Base-by-base conservation (phyloP, 2,888 invertebrate genomes). In the Diloba caeruleocephala region DNA sequence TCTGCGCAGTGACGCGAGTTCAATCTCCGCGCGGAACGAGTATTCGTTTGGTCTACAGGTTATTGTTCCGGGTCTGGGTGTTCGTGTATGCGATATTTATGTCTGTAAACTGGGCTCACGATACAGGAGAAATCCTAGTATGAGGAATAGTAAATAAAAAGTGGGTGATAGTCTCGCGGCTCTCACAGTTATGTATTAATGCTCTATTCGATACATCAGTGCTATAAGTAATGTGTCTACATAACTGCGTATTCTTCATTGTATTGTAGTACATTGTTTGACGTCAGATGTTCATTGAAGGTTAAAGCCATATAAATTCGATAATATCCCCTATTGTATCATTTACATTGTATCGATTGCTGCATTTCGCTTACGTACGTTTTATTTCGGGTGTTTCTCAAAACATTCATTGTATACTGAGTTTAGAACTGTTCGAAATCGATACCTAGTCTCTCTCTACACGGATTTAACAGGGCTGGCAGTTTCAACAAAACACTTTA, bases 221-320 rank as follows among this genome's bases (percentile, higher is more conserved):
- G 26, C 17, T 32, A 12, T 36, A 15, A 21, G 17, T 5, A 12
- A 10, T 43, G 29, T 42, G 33, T 17, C 5, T 28, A 17, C 10
- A 36, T 39, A 23, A 41, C 26, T 36, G 5, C 17, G 3, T 21
- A 21, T 21, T 7, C 6, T 7, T 7, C 21, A 21, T 21, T 39
- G n/a, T 19, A 23, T 9, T n/a, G 14, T 31, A 14, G 3, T 7
- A 41, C 34, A 26, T 21, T 21, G 2, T 36, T 13, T 44, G 45
- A 54, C 53, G 34, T 36, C 38, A 45, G 41, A 32, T 60, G 37
- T 10, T 14, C 26, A 32, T n/a, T 34, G 67, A 66, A 60, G 66
- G 66, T 51, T 48, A 55, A 13, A 68, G 28, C 31, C 55, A 46
- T 43, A 56, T 61, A 39, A 43, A 46, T 36, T 29, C 25, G 33